phyloP scores from a whole-genome alignment of 2,113 vertebrate genomes.

The Bubo blakistoni region DNA sequence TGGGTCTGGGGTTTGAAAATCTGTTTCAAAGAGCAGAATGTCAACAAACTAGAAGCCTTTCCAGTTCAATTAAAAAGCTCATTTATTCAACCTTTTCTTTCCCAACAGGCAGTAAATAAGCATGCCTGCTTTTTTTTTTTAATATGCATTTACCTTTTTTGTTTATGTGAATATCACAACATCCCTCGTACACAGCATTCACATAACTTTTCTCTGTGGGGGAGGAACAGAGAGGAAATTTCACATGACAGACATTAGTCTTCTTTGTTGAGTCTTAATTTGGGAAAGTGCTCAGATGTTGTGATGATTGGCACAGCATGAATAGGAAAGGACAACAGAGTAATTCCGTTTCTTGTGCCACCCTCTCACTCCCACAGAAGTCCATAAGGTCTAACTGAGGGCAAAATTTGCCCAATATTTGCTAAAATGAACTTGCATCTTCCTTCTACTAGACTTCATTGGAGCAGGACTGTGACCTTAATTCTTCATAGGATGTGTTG shows the following conservation, averaged over 20 bases:
- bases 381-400: neutral
- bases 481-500: neutral
- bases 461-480: neutral
- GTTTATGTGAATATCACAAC: neutral
- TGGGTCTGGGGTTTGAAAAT: neutral
- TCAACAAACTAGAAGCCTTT: neutral
- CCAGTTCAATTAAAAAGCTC: neutral
- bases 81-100: neutral
- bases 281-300: neutral
- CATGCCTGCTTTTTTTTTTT: neutral
- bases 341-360: neutral
- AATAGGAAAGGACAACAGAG: neutral
- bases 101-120: neutral
- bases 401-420: neutral
- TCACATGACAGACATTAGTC: neutral
- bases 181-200: neutral
- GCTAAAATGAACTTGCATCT: neutral
- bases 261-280: constrained; percentile 28
- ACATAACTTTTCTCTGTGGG: neutral
- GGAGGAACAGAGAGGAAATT: neutral
- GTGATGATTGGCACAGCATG: neutral
- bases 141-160: neutral
- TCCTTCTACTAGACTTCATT: neutral
- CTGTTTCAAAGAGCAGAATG: neutral
- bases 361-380: neutral